These are phyloP conservation scores for Leucophora obtusa DNA, from an alignment of 2,888 invertebrate species.

Conservation along the genomic window DNA sequence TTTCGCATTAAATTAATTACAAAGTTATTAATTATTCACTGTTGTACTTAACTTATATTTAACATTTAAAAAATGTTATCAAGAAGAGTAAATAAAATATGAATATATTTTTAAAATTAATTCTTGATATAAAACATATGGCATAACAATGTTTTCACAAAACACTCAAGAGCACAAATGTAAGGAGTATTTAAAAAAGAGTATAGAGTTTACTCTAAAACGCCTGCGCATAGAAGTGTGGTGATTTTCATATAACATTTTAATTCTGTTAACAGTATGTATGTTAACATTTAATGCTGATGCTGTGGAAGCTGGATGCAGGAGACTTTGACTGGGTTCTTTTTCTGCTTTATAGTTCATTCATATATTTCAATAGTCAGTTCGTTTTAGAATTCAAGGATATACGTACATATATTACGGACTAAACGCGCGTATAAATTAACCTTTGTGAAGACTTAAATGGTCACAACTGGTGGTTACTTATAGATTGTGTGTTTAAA, in stretches of 20 bases:
- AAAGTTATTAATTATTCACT: too few relatives aligned
- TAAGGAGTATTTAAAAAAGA: not conserved
- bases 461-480: not conserved
- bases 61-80: too few relatives aligned
- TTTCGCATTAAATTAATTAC: too few relatives aligned
- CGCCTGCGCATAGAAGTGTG: not conserved
- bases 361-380: conserved; percentile 46
- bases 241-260: not conserved
- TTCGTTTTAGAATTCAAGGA: conserved; percentile 60
- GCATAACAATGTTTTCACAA: too few relatives aligned
- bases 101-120: too few relatives aligned
- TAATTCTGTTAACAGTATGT: not conserved
- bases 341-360: conserved; percentile 35
- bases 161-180: not conserved
- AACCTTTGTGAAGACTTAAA: conserved; percentile 19
- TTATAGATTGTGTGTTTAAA: not conserved
- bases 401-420: conserved; percentile 54
- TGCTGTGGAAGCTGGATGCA: conserved; percentile 37
- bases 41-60: too few relatives aligned
- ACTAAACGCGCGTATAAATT: conserved; percentile 12
- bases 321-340: not conserved
- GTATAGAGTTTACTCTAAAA: not conserved
- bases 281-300: conserved; percentile 16
- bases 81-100: too few relatives aligned
- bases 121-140: too few relatives aligned